These are phyloP conservation scores for Ceramica pisi DNA, from an alignment of 2,888 invertebrate genomes.

Conservation along the genomic window DNA sequence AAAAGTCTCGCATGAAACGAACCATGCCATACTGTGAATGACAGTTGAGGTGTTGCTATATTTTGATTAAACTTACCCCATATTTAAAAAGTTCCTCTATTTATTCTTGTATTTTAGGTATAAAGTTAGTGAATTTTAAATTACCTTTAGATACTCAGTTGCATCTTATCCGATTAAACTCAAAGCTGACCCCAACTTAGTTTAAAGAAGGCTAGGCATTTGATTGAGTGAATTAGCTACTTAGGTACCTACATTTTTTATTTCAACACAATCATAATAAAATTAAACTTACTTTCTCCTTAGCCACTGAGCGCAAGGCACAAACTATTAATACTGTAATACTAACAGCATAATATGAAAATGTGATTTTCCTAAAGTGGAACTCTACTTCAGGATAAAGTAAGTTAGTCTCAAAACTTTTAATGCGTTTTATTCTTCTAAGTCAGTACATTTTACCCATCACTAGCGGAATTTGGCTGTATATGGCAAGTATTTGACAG, in stretches of 20 bases:
- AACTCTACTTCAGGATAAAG: background rate
- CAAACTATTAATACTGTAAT: background rate
- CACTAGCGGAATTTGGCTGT: background rate
- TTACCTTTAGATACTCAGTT: too few species aligned
- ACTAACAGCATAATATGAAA: fast-evolving
- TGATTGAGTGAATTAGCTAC: too few species aligned
- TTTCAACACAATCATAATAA: too few species aligned
- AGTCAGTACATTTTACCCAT: background rate
- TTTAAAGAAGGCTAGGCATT: too few species aligned
- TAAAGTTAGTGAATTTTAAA: too few species aligned
- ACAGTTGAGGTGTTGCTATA: conserved; percentile 69
- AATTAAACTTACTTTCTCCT: too few species aligned
- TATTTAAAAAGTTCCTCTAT: background rate
- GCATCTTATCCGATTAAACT: too few species aligned
- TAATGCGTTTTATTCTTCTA: too few species aligned
- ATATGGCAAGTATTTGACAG: conserved; percentile 72
- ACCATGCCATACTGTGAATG: conserved; percentile 66
- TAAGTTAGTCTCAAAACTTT: background rate
- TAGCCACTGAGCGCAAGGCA: background rate
- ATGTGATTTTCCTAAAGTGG: fast-evolving
- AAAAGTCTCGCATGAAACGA: conserved; percentile 73
- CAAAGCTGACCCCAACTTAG: too few species aligned
- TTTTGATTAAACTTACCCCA: conserved; percentile 32
- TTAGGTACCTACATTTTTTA: too few species aligned
- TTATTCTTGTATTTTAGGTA: background rate